phyloP scores from a whole-genome alignment of 1,140 invertebrate genomes.

The Micrasema longulum region DNA sequence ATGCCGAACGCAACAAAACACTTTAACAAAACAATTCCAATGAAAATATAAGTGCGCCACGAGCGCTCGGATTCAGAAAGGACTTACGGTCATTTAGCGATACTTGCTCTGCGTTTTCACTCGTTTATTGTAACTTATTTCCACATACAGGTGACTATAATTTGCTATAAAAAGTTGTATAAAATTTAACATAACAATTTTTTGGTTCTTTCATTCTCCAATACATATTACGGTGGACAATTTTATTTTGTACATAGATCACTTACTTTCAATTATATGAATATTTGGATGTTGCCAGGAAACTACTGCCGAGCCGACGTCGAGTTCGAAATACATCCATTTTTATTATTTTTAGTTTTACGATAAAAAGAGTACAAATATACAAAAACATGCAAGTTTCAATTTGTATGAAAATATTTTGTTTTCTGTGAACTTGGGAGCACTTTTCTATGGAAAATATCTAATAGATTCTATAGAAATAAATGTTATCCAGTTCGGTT shows the following conservation, averaged over 20 bases:
- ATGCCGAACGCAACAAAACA: conserved; percentile 27
- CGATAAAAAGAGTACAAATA: conserved; percentile 32
- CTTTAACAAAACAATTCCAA: conserved; percentile 28
- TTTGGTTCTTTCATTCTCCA: conserved; percentile 6
- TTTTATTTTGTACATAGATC: conserved; percentile 11
- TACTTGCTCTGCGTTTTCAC: too few species aligned
- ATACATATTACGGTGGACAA: conserved; percentile 1
- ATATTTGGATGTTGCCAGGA: too few species aligned
- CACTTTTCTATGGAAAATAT: not conserved
- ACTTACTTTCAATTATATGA: not conserved
- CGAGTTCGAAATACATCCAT: not conserved
- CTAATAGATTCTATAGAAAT: conserved; percentile 1
- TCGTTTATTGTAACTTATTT: too few species aligned
- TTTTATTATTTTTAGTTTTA: conserved; percentile 15
- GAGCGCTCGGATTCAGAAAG: too few species aligned
- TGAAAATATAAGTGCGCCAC: conserved; percentile 12
- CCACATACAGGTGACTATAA: too few species aligned
- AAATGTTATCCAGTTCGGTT: not conserved
- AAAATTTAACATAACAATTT: conserved; percentile 4
- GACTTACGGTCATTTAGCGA: too few species aligned
- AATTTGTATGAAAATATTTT: conserved; percentile 17
- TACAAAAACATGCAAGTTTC: conserved; percentile 22
- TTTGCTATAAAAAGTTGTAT: too few species aligned
- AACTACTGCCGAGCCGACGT: not conserved
- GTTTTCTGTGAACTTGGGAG: not conserved